Percentiles rank a stretch among this genome's conserved stretches.
These are phyloP conservation scores for Myoxocephalus aenaeus DNA, from an alignment of 2,797 vertebrate genomes.

Conservation along the genomic window DNA sequence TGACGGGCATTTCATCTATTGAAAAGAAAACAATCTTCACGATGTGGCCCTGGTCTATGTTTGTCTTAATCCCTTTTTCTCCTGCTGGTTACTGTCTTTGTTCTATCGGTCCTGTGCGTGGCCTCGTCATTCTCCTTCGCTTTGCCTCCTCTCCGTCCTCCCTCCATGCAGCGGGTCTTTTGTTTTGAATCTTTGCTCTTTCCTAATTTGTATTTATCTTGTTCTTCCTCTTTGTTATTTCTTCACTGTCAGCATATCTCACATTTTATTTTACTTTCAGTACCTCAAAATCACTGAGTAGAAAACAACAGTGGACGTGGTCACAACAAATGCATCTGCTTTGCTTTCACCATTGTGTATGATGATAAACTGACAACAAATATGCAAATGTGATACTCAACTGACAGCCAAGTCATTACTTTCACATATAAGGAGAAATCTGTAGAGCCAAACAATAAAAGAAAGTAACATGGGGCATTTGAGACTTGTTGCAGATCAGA, in stretches of 20 bases:
- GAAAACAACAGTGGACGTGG: neutral
- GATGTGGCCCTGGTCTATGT: neutral
- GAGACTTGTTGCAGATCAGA: neutral
- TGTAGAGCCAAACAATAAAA: constrained; percentile 2
- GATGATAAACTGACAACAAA: constrained; percentile 23
- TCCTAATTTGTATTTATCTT: neutral
- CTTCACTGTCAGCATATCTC: neutral
- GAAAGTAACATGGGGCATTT: neutral
- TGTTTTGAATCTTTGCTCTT: neutral
- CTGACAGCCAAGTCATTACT: constrained; percentile 26
- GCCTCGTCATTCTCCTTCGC: neutral
- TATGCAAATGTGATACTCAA: constrained; percentile 20
- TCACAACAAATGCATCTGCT: neutral
- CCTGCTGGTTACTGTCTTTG: neutral
- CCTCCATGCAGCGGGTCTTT: neutral
- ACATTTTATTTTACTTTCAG: neutral
- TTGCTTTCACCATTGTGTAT: neutral
- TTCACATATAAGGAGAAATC: constrained; percentile 10
- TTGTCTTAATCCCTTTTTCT: neutral
- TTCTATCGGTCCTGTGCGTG: neutral
- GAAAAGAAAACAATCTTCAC: neutral
- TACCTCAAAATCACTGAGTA: neutral
- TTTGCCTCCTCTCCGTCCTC: neutral
- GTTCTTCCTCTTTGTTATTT: neutral
- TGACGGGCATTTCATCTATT: neutral